Conservation (phyloP, 2,888 invertebrate species). For the Orchesella flavescens region DNA sequence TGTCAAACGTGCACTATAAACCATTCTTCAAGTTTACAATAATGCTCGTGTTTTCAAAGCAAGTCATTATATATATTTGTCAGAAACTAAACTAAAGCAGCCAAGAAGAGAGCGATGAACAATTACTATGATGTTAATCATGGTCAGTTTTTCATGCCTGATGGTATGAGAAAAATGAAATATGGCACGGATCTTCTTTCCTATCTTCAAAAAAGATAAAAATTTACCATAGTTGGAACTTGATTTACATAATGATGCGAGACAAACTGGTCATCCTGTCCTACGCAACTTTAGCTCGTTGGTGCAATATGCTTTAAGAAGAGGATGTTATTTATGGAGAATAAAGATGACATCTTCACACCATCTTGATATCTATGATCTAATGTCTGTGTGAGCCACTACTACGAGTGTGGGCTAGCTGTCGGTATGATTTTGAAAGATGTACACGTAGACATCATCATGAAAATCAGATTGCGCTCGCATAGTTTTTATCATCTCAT, state of each 20-base stretch:
- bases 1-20: background rate
- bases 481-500: too few species aligned
- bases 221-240: background rate
- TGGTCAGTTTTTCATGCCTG: background rate
- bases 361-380: too few species aligned
- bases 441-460: too few species aligned
- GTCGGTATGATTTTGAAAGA: too few species aligned
- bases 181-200: too few species aligned
- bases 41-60: background rate
- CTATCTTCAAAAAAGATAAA: background rate
- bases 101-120: background rate
- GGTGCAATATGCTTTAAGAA: too few species aligned
- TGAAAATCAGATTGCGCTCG: too few species aligned
- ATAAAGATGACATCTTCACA: too few species aligned
- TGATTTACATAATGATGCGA: slow-evolving; percentile 5
- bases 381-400: too few species aligned
- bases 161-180: background rate
- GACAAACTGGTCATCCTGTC: background rate
- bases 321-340: too few species aligned
- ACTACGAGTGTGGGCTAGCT: too few species aligned
- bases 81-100: background rate
- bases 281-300: too few species aligned
- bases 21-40: background rate
- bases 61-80: background rate
- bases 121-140: background rate